phyloP scores from a whole-genome alignment of 2,797 vertebrate genomes.

The Passerculus sandwichensis region DNA sequence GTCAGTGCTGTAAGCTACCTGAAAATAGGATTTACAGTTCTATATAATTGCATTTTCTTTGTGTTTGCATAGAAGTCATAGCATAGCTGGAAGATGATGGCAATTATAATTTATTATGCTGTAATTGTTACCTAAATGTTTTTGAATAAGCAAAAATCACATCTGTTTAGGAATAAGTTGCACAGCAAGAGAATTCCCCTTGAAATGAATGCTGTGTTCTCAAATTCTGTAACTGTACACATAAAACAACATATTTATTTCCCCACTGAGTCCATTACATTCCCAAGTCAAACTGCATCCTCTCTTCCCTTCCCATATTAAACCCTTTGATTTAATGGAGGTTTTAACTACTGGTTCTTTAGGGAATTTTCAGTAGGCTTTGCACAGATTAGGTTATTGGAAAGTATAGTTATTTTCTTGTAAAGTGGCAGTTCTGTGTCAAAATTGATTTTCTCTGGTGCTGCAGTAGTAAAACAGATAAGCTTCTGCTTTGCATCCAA shows the following conservation, averaged over 20 bases:
- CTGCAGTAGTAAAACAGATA: constrained; percentile 88
- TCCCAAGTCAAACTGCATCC: constrained; percentile 83
- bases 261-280: constrained; percentile 80
- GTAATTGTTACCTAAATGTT: constrained; percentile 88
- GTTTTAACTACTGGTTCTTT: constrained; percentile 88
- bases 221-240: constrained; percentile 80
- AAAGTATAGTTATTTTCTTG: constrained; percentile 91
- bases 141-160: constrained; percentile 87
- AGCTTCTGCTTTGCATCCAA: constrained; percentile 84
- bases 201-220: constrained; percentile 81
- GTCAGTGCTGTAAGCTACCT: constrained; percentile 63
- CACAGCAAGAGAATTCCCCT: constrained; percentile 82
- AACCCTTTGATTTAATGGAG: constrained; percentile 91
- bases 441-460: constrained; percentile 92
- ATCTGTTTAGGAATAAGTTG: constrained; percentile 85
- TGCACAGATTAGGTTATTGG: constrained; percentile 90
- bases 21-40: constrained; percentile 72
- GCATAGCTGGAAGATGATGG: constrained; percentile 76
- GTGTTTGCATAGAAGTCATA: constrained; percentile 76
- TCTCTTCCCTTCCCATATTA: constrained; percentile 84
- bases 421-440: constrained; percentile 89
- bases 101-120: constrained; percentile 85
- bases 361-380: constrained; percentile 89
- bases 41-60: constrained; percentile 76
- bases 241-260: constrained; percentile 84